Base-by-base conservation (phyloP, 2,888 invertebrate species). In the Diploptera punctata region DNA sequence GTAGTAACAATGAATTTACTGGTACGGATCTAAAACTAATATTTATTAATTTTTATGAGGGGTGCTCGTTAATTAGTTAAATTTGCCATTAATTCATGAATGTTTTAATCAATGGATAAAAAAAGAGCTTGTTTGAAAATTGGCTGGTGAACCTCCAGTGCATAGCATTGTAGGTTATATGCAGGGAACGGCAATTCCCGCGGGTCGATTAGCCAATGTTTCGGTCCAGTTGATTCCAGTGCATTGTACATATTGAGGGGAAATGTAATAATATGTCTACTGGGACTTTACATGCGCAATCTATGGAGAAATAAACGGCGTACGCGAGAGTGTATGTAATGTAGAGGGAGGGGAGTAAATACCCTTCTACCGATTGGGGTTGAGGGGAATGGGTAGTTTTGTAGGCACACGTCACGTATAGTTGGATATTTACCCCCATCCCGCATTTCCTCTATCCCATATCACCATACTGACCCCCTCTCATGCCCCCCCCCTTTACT, bases 181-280 rank as follows among this genome's bases (percentile, higher is more conserved):
- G 33, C 7, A 16, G 16, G 29, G 26, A 13, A 13, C 16, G 16
- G 19, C 9, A 24, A 44, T 43, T 47, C 65, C 29, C 65, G 18
- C n/a, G 65, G 65, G 65, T 65, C 65, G 65, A 65, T 65, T 65
- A 65, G 65, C 26, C 65, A 65, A 65, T 65, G 65, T 65, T 44
- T 44, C 65, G 65, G 26, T 65, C 47, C n/a, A 29, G 26, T 47
- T 47, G 65, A 43, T n/a, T n/a, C 38, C 61, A 33, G 61, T 38
- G 61, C 61, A 38, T 65, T 65, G 65, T 65, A 47, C 65, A 65
- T 65, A 65, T 65, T 65, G 65, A 47, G 65, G 65, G n/a, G 65
- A 29, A 65, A 65, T 65, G 65, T 65, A 65, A 65, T 65, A 65
- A 65, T 65, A 65, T 38, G 65, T 65, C 65, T 65, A 10, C 26